Evolutionary conservation across 2,888 invertebrate genomes (phyloP).

Genomic region (Cyrtodaria siliqua): DNA sequence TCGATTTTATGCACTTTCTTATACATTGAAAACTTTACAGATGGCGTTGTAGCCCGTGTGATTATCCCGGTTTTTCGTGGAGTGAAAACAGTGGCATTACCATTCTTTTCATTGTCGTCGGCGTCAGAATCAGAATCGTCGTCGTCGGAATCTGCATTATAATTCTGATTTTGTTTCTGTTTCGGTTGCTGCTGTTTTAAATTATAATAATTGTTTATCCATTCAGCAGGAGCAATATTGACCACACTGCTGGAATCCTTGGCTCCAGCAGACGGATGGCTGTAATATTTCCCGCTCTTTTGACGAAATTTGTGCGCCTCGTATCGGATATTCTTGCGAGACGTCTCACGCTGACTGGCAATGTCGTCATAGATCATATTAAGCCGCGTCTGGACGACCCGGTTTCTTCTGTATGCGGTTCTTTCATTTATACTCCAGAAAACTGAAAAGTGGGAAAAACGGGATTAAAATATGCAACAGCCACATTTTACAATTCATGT

Average conservation of each 20-base stretch:
- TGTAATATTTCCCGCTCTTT: conserved; percentile 38
- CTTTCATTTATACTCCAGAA: conserved; percentile 70
- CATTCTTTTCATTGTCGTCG: conserved; percentile 15
- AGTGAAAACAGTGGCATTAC: conserved; percentile 4
- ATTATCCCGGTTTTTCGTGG: conserved; percentile 45
- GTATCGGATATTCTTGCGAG: conserved; percentile 50
- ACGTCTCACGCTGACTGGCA: conserved; percentile 46
- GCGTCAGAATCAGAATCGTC: conserved; percentile 20
- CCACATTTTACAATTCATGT: too few relatives aligned
- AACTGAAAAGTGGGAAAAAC: conserved; percentile 30
- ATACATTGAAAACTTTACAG: conserved; percentile 60
- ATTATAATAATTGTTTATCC: conserved; percentile 13
- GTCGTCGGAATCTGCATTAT: conserved; percentile 6
- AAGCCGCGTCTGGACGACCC: conserved; percentile 64
- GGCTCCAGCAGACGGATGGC: conserved; percentile 19
- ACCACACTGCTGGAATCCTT: not conserved
- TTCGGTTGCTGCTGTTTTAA: not conserved
- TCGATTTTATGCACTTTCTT: conserved; percentile 41
- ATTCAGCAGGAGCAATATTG: conserved; percentile 44
- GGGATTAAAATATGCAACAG: too few relatives aligned
- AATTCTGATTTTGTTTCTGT: conserved; percentile 5
- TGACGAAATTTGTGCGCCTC: conserved; percentile 66
- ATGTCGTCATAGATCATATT: conserved; percentile 65
- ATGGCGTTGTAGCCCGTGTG: conserved; percentile 54
- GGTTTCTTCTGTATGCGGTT: conserved; percentile 64